Percentiles rank a stretch among this genome's conserved stretches.
Evolutionary conservation across 2,797 vertebrate genomes (phyloP).

Genomic region (Spatula versicolor): DNA sequence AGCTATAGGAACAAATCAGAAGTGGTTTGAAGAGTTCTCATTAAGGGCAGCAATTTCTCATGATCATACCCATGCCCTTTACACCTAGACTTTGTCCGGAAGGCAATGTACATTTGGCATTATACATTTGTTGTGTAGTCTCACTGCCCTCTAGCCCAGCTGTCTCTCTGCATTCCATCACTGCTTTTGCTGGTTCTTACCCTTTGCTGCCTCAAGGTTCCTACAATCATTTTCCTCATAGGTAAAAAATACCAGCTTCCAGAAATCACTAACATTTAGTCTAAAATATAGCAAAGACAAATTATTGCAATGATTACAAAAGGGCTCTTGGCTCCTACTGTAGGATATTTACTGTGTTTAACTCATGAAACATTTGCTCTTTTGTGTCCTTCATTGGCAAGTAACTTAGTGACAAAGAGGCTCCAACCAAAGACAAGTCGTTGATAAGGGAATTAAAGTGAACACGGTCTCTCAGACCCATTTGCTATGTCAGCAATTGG

Average conservation of each 20-base stretch:
- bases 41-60: constrained; percentile 8
- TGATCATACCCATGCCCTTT: not conserved
- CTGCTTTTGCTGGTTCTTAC: not conserved
- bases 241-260: not conserved
- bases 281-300: not conserved
- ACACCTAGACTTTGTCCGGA: constrained; percentile 17
- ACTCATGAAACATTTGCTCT: not conserved
- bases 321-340: not conserved
- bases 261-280: not conserved
- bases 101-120: constrained; percentile 27
- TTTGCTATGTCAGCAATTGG: not conserved
- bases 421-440: not conserved
- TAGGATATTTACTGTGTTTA: not conserved
- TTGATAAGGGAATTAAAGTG: constrained; percentile 22
- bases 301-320: not conserved
- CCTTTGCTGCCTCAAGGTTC: not conserved
- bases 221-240: not conserved
- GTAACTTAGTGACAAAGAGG: not conserved
- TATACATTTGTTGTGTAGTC: not conserved
- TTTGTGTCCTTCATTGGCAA: constrained; percentile 38
- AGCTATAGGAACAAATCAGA: not conserved
- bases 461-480: not conserved
- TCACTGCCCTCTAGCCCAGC: constrained; percentile 3
- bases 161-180: constrained; percentile 27
- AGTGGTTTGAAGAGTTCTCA: not conserved